Evolutionary conservation across 2,888 invertebrate species (phyloP), one percentile per base, ranked within the genome.

Genomic region (Pandemis cinnamomeana): DNA sequence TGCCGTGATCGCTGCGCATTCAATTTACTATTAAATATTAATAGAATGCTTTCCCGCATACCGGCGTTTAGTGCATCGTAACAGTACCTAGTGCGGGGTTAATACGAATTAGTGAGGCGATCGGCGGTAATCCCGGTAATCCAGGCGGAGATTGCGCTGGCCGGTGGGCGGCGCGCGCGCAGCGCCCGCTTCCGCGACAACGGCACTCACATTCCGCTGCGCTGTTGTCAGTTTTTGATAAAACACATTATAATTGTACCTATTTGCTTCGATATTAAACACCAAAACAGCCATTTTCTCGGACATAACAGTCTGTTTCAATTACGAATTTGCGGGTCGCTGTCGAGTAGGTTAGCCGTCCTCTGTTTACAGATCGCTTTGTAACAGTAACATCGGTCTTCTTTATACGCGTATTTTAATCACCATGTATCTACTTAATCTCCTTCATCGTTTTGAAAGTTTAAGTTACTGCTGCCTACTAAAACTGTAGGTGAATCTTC

Each of bases 41-140:
- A 85, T 87, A 84, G 81, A 82, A 84, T 80, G 79, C 76, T 76
- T 76, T 73, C 79, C 78, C 78, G 83, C 81, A 83, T 83, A 78
- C 80, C 82, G 77, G 78, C 72, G 81, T 83, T 84, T 86, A 87
- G 81, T 82, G 82, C 84, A 77, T 81, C 80, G 76, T 86, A 84
- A 83, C 82, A 83, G 86, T 85, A 86, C 81, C 11, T 11, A 46
- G 46, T 79, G 80, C 78, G 81, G 81, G 83, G 82, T 83, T 89
- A 86, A 88, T 88, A 85, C 82, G 85, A 87, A 86, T 88, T 86
- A 83, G 83, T 86, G 83, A 84, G 82, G 84, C 80, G 79, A 82
- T 82, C 80, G 82, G 71, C 63, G 20, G 80, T 79, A 83, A 83
- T 80, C 80, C 81, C 78, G 79, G 78, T 82, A 83, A 87, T 88